Evolutionary conservation across 35 echinoderm and acorn worm species (phyloP).

Genomic region (Anneissia japonica): DNA sequence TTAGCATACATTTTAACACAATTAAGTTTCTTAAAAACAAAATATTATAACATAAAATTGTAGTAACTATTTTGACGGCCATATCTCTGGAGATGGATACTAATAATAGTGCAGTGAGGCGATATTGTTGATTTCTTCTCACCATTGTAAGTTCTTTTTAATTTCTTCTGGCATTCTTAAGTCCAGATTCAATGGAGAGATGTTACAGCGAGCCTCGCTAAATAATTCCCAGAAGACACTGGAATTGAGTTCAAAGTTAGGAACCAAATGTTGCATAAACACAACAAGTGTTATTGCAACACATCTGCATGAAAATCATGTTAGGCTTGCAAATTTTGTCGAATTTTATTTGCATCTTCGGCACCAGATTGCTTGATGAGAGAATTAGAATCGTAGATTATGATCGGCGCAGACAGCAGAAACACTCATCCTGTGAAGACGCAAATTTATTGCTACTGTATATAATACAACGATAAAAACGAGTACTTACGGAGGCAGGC

Average conservation of each 20-base stretch:
- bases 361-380: neutral
- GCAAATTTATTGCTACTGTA: neutral
- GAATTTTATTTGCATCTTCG: neutral
- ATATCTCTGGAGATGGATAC: neutral
- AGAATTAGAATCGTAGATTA: neutral
- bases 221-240: neutral
- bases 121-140: neutral
- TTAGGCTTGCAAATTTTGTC: neutral
- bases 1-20: neutral
- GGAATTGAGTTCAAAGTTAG: neutral
- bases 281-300: neutral
- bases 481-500: conserved; percentile 45
- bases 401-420: neutral
- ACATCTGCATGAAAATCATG: neutral
- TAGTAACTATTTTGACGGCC: neutral
- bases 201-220: neutral
- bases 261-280: neutral
- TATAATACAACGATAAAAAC: neutral
- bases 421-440: neutral
- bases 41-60: neutral
- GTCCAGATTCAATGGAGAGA: neutral
- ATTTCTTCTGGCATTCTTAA: neutral
- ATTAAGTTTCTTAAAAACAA: neutral
- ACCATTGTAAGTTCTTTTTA: neutral
- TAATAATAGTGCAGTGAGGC: neutral